phyloP scores from a whole-genome alignment of 2,888 invertebrate genomes.

The Amaurobius ferox region DNA sequence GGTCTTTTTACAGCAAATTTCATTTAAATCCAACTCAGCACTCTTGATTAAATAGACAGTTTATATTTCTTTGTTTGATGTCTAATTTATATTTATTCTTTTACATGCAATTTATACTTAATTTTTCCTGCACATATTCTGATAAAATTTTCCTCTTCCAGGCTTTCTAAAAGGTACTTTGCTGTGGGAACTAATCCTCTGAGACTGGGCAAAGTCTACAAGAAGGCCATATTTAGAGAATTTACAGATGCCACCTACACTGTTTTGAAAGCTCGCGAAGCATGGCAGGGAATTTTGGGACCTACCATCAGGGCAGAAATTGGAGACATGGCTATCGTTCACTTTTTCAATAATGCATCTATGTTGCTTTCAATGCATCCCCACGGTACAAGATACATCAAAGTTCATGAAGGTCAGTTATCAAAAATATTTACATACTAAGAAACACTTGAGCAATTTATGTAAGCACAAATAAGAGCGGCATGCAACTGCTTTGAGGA shows the following conservation, averaged over 20 bases:
- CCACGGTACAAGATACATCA: constrained; percentile 72
- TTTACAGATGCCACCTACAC: constrained; percentile 72
- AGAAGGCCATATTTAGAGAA: constrained; percentile 73
- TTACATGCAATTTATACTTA: too few species aligned
- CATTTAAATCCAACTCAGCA: too few species aligned
- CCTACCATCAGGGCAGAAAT: constrained; percentile 76
- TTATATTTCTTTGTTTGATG: too few species aligned
- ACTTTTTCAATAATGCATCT: constrained; percentile 72
- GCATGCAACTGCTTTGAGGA: too few species aligned
- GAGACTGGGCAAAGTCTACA: constrained; percentile 71
- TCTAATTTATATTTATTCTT: too few species aligned
- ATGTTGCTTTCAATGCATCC: constrained; percentile 72
- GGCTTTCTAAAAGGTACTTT: constrained; percentile 55
- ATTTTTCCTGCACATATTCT: too few species aligned
- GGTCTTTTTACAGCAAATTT: too few species aligned
- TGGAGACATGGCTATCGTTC: constrained; percentile 74
- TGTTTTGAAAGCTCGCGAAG: constrained; percentile 44
- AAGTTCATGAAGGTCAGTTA: constrained; percentile 72
- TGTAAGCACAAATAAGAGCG: too few species aligned
- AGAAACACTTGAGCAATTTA: too few species aligned
- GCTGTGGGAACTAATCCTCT: constrained; percentile 34
- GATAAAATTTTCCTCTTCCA: constrained; percentile 13
- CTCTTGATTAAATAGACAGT: too few species aligned
- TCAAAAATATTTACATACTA: too few species aligned
- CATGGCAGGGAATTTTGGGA: constrained; percentile 74